These are phyloP conservation scores for Orthosia cruda DNA, from an alignment of 2,888 invertebrate species.

Conservation along the genomic window DNA sequence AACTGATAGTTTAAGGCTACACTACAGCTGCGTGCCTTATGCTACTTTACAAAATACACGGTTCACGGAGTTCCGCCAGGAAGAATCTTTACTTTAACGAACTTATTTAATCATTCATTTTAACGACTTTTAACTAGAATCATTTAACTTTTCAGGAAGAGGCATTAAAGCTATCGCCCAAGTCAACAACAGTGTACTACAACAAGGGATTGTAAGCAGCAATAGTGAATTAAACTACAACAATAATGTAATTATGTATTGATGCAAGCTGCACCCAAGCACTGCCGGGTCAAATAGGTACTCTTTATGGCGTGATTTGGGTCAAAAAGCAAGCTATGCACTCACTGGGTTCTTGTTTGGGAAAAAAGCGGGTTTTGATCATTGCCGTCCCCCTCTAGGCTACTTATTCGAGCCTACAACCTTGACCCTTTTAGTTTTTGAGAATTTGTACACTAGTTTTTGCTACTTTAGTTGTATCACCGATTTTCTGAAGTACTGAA, in stretches of 20 bases:
- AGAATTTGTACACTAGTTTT: background rate
- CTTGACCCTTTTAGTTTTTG: background rate
- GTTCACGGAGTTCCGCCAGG: too few relatives aligned
- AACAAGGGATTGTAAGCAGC: constrained; percentile 41
- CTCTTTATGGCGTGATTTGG: background rate
- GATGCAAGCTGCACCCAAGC: constrained; percentile 2
- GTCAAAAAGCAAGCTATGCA: background rate
- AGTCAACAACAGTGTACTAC: constrained; percentile 4
- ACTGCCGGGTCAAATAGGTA: background rate
- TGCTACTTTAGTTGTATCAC: background rate
- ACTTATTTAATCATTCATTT: background rate
- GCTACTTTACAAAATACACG: too few relatives aligned
- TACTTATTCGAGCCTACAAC: background rate
- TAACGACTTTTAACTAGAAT: background rate
- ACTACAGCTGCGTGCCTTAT: too few relatives aligned
- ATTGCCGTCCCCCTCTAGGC: background rate
- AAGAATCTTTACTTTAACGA: too few relatives aligned
- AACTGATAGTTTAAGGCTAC: too few relatives aligned
- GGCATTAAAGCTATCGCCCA: constrained; percentile 6
- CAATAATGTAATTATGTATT: background rate
- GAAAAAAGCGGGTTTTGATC: background rate
- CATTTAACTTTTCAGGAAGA: constrained; percentile 14
- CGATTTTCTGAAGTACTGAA: background rate
- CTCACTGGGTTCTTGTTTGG: background rate
- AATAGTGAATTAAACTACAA: background rate